Conservation (phyloP, 1,140 invertebrate genomes). For the Gerris buenoi region DNA sequence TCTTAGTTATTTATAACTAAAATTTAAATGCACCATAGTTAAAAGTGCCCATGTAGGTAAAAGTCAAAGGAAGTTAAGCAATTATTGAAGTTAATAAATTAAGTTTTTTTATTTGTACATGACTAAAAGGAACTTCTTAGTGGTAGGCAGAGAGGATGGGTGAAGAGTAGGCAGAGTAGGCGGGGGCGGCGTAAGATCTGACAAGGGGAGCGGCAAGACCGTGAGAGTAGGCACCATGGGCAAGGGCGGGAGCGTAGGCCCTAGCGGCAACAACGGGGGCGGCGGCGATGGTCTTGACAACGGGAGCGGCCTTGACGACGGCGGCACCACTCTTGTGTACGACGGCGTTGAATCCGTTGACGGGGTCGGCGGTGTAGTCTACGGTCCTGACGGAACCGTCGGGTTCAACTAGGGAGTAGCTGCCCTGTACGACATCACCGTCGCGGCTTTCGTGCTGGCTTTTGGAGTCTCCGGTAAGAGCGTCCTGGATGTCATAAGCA, state of each 20-base stretch:
- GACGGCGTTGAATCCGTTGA: slow-evolving; percentile 11
- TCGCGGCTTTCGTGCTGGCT: slow-evolving; percentile 46
- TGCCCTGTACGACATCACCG: slow-evolving; percentile 48
- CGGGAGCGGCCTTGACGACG: slow-evolving; percentile 21
- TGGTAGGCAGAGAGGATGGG: slow-evolving; percentile 32
- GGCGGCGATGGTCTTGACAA: slow-evolving; percentile 22
- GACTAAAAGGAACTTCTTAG: too few species aligned
- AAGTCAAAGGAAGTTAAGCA: too few species aligned
- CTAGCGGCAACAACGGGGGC: slow-evolving; percentile 29
- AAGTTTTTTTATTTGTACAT: too few species aligned
- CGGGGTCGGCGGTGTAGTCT: slow-evolving; percentile 21
- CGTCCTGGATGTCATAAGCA: slow-evolving; percentile 49
- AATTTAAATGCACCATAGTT: too few species aligned
- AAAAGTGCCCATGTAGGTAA: too few species aligned
- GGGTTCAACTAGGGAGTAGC: slow-evolving; percentile 38
- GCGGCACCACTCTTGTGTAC: slow-evolving; percentile 20
- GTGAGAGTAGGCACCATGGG: too few species aligned
- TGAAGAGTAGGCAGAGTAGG: slow-evolving; percentile 26
- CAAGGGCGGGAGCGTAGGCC: too few species aligned
- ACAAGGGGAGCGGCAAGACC: too few species aligned
- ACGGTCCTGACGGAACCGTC: slow-evolving; percentile 25
- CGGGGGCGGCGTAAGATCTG: too few species aligned
- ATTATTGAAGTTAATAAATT: too few species aligned
- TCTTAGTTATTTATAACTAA: too few species aligned
- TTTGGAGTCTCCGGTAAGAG: slow-evolving; percentile 47